These are phyloP conservation scores for Ectobius pallidus DNA, from an alignment of 2,888 invertebrate species.

Conservation along the genomic window DNA sequence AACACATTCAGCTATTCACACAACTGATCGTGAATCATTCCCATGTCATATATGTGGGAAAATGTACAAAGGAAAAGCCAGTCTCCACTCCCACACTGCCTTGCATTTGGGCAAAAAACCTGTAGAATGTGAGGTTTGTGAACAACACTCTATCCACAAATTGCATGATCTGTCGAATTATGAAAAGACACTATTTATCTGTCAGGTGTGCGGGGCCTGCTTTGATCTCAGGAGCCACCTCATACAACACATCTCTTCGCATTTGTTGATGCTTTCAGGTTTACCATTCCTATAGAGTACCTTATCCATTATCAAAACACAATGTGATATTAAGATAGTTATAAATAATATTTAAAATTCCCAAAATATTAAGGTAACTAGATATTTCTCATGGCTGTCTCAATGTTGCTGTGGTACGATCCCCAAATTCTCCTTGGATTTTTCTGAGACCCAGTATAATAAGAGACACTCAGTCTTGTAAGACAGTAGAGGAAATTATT, in stretches of 20 bases:
- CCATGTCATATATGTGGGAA: constrained; percentile 20
- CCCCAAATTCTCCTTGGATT: too few relatives aligned
- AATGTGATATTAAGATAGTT: too few relatives aligned
- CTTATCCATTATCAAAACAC: too few relatives aligned
- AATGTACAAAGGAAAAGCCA: constrained; percentile 27
- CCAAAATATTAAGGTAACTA: too few relatives aligned
- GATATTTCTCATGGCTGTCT: too few relatives aligned
- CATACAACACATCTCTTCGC: constrained; percentile 1
- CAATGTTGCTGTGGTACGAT: too few relatives aligned
- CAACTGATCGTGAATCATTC: constrained; percentile 11
- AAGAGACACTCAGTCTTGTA: too few relatives aligned
- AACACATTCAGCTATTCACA: constrained; percentile 12
- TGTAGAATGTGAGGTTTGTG: constrained; percentile 15
- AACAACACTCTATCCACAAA: not conserved
- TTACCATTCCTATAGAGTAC: too few relatives aligned
- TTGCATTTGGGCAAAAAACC: constrained; percentile 14
- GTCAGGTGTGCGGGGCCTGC: constrained; percentile 1
- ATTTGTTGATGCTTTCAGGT: not conserved
- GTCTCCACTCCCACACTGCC: constrained; percentile 14
- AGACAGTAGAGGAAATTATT: too few relatives aligned
- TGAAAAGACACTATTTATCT: not conserved
- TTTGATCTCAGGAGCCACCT: constrained; percentile 7
- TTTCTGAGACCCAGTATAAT: too few relatives aligned
- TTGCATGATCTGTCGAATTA: not conserved
- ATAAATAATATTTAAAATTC: too few relatives aligned